Conservation (phyloP, 2,888 invertebrate genomes). For the Spodoptera picta region DNA sequence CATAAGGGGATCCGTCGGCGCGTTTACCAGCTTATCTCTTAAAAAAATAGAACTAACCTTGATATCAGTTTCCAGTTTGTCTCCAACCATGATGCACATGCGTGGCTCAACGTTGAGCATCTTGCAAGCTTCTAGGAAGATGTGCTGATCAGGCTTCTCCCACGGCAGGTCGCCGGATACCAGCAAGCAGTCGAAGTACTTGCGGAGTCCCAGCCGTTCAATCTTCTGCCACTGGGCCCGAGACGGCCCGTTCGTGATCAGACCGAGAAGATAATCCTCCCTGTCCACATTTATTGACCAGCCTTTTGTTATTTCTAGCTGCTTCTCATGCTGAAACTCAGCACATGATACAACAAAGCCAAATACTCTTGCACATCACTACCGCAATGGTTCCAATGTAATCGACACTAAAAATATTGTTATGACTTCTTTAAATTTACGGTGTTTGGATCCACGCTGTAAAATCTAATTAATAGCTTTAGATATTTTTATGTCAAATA, state of each 20-base stretch:
- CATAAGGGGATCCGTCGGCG: no score
- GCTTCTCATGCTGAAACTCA: conserved; percentile 81
- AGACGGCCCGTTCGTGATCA: conserved; percentile 96
- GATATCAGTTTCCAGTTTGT: conserved; percentile 96
- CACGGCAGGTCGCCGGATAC: conserved; percentile 95
- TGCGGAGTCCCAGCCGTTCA: conserved; percentile 90
- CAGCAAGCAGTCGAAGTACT: conserved; percentile 93
- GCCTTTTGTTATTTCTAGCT: conserved; percentile 79
- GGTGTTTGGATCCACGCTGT: conserved; percentile 30
- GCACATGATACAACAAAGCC: conserved; percentile 77
- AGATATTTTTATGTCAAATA: conserved; percentile 16
- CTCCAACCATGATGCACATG: conserved; percentile 95
- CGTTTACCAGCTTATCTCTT: no score
- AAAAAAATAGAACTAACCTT: conserved; percentile 76
- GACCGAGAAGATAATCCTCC: conserved; percentile 92
- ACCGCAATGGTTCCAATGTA: conserved; percentile 52
- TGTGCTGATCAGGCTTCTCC: conserved; percentile 95
- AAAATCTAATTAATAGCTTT: conserved; percentile 21
- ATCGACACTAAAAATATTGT: conserved; percentile 33
- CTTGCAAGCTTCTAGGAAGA: conserved; percentile 94
- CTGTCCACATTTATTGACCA: conserved; percentile 88
- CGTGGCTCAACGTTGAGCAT: conserved; percentile 92
- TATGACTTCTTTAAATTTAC: conserved; percentile 35
- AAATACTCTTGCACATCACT: conserved; percentile 73
- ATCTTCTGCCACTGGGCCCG: conserved; percentile 97